Conservation (phyloP, 2,888 invertebrate genomes). For the Drosophila picticornis region DNA sequence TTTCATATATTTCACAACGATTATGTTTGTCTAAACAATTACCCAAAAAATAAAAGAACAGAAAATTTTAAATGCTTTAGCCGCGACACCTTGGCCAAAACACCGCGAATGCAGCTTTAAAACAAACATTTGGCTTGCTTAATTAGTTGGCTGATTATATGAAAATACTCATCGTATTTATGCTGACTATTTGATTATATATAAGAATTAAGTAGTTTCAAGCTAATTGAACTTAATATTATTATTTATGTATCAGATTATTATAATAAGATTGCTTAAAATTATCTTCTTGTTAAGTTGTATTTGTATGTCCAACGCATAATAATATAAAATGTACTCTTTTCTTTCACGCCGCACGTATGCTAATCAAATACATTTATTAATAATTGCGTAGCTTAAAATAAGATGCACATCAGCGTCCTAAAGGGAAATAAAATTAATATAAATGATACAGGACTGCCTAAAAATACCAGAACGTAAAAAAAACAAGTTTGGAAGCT, state of each 20-base stretch:
- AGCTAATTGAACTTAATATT: too few species aligned
- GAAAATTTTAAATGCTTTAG: background rate
- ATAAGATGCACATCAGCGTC: conserved; percentile 10
- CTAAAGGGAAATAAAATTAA: conserved; percentile 19
- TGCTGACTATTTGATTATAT: too few species aligned
- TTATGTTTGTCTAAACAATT: background rate
- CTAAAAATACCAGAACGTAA: conserved; percentile 6
- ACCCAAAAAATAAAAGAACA: background rate
- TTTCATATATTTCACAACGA: too few species aligned
- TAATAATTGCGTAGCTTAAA: conserved; percentile 69
- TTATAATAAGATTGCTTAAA: too few species aligned
- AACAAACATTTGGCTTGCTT: background rate
- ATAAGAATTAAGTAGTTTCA: too few species aligned
- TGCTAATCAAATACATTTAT: conserved; percentile 50
- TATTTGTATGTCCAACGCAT: background rate
- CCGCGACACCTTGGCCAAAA: background rate
- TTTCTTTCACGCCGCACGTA: conserved; percentile 1
- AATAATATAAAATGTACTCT: background rate
- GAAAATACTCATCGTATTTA: too few species aligned
- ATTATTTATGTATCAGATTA: too few species aligned
- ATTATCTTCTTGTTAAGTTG: too few species aligned
- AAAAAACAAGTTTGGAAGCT: background rate
- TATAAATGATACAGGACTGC: conserved; percentile 16
- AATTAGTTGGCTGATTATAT: too few species aligned
- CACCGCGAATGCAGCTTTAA: background rate